phyloP scores from a whole-genome alignment of 2,113 vertebrate genomes.

The Callipepla californica region DNA sequence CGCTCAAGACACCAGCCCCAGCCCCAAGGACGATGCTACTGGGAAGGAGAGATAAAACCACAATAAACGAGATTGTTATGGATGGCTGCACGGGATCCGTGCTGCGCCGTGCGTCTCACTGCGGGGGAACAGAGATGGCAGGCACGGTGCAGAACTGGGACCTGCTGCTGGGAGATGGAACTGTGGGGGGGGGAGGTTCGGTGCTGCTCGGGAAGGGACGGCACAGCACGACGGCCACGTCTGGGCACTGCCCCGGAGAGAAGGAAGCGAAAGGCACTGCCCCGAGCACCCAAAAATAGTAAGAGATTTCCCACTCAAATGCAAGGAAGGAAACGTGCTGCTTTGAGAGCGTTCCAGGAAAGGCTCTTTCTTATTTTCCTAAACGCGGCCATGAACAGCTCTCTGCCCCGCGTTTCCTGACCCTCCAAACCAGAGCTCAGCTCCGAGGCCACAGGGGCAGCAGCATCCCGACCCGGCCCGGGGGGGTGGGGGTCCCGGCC shows the following conservation, averaged over 20 bases:
- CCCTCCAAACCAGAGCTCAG: rapidly evolving
- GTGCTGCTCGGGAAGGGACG: not conserved
- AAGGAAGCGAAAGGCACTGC: slow-evolving; percentile 14
- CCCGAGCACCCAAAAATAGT: not conserved
- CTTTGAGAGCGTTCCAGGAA: slow-evolving; percentile 42
- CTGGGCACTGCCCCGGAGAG: not conserved
- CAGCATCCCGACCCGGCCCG: not conserved
- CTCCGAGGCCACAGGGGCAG: not conserved
- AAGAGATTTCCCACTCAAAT: slow-evolving; percentile 25
- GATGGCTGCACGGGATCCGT: not conserved
- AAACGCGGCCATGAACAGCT: not conserved
- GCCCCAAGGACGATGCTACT: not conserved
- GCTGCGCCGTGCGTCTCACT: not conserved
- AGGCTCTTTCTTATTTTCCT: not conserved
- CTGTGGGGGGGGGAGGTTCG: not conserved
- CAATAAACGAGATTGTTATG: not conserved
- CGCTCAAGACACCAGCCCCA: not conserved
- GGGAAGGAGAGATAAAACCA: not conserved
- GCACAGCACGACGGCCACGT: not conserved
- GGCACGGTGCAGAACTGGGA: not conserved
- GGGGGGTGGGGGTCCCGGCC: not conserved
- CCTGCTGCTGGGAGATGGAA: not conserved
- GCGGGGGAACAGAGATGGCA: not conserved
- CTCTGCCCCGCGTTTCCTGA: not conserved
- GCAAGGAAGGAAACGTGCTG: slow-evolving; percentile 58